phyloP scores from a whole-genome alignment of 1,140 invertebrate species.

The Solen grandis region DNA sequence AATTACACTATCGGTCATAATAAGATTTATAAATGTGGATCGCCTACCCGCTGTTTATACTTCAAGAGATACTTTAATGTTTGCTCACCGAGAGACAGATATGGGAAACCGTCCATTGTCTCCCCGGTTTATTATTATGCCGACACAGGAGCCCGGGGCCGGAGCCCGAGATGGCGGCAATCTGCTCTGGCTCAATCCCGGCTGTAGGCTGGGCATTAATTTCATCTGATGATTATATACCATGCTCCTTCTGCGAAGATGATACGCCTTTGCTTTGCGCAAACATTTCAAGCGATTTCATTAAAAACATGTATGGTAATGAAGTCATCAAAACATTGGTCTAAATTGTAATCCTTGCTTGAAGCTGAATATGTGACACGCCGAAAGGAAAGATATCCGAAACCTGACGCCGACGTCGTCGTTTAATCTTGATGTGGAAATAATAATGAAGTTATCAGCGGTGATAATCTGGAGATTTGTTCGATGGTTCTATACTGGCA shows the following conservation, averaged over 20 bases:
- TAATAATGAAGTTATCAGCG: slow-evolving; percentile 26
- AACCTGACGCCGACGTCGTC: slow-evolving; percentile 10
- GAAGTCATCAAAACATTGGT: slow-evolving; percentile 38
- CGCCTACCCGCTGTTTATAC: slow-evolving; percentile 19
- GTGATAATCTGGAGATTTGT: slow-evolving; percentile 38
- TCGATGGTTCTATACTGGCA: slow-evolving; percentile 4
- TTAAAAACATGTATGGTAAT: slow-evolving; percentile 36
- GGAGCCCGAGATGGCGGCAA: not conserved
- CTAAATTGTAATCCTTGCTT: slow-evolving; percentile 1
- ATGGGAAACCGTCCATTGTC: not conserved
- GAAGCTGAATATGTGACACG: slow-evolving; percentile 37
- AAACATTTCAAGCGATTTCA: slow-evolving; percentile 30
- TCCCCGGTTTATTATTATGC: not conserved
- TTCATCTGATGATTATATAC: slow-evolving; percentile 24
- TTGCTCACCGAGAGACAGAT: slow-evolving; percentile 19
- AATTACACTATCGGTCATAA: slow-evolving; percentile 47
- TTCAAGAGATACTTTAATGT: slow-evolving; percentile 54
- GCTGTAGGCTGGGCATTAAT: slow-evolving; percentile 10
- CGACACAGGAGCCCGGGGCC: not conserved
- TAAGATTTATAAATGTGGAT: slow-evolving; percentile 12
- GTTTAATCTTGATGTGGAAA: not conserved
- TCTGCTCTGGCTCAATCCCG: not conserved
- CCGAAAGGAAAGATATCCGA: slow-evolving; percentile 11
- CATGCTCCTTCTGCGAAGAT: not conserved
- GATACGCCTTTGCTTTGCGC: slow-evolving; percentile 9